Conservation (phyloP, 2,888 invertebrate species). For the Melangyna quadrimaculata region DNA sequence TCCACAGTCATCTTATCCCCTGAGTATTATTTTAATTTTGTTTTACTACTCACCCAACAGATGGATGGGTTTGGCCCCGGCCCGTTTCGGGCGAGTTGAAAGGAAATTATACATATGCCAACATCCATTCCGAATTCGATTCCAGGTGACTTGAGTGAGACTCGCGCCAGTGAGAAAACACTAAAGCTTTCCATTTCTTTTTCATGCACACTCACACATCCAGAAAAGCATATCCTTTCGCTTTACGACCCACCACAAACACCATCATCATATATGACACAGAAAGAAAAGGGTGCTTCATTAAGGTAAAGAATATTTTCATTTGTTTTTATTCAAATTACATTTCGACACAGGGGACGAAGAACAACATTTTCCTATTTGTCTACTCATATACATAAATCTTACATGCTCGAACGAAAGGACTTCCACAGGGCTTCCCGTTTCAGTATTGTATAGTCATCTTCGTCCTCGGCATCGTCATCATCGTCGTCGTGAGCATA, state of each 20-base stretch:
- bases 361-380: slow-evolving; percentile 71
- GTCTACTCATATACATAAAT: slow-evolving; percentile 67
- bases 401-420: slow-evolving; percentile 71
- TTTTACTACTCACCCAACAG: slow-evolving; percentile 72
- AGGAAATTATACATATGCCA: slow-evolving; percentile 59
- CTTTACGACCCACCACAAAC: slow-evolving; percentile 31
- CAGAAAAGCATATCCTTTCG: background rate
- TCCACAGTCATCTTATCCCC: slow-evolving; percentile 55
- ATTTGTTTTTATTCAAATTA: slow-evolving; percentile 72
- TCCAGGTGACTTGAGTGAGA: slow-evolving; percentile 71
- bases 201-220: slow-evolving; percentile 8
- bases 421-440: slow-evolving; percentile 66
- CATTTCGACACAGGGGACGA: slow-evolving; percentile 70
- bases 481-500: slow-evolving; percentile 55
- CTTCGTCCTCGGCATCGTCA: slow-evolving; percentile 17
- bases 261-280: slow-evolving; percentile 17
- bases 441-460: slow-evolving; percentile 22
- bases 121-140: slow-evolving; percentile 69
- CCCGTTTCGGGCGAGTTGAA: background rate
- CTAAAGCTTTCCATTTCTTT: slow-evolving; percentile 68
- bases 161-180: slow-evolving; percentile 67
- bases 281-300: slow-evolving; percentile 68
- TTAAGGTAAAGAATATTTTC: slow-evolving; percentile 72
- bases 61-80: slow-evolving; percentile 28
- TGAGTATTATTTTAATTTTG: slow-evolving; percentile 73